Evolutionary conservation across 2,888 invertebrate species (phyloP).

Genomic region (Andricus curvator): DNA sequence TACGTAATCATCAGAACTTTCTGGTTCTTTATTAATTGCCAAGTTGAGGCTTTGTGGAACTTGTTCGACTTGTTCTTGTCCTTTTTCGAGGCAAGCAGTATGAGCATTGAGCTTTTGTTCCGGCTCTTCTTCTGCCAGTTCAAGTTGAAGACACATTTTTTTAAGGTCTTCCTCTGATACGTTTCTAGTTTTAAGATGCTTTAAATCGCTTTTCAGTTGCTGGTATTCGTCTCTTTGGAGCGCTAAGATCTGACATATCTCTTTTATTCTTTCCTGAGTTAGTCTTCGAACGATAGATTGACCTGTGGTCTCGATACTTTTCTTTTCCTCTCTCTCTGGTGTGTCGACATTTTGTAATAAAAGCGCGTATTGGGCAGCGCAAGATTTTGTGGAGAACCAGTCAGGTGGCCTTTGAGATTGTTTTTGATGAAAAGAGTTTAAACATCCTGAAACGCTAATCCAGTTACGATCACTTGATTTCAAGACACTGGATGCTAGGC

Average conservation of each 20-base stretch:
- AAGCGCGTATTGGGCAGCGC: too few relatives aligned
- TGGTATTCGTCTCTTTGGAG: constrained; percentile 81
- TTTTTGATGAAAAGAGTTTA: too few relatives aligned
- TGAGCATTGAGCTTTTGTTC: constrained; percentile 84
- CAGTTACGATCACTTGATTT: constrained; percentile 94
- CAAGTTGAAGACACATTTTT: constrained; percentile 85
- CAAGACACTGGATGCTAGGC: constrained; percentile 91
- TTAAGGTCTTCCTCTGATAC: constrained; percentile 86
- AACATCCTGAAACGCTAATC: constrained; percentile 83
- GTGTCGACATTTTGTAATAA: too few relatives aligned
- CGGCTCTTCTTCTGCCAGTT: constrained; percentile 85
- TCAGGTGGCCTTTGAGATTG: too few relatives aligned
- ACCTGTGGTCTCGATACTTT: constrained; percentile 80
- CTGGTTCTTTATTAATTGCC: constrained; percentile 61
- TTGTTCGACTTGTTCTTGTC: constrained; percentile 68
- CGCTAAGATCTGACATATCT: too few relatives aligned
- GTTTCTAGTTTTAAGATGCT: constrained; percentile 74
- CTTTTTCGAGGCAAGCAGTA: constrained; percentile 68
- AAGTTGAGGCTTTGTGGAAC: constrained; percentile 53
- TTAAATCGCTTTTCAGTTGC: constrained; percentile 84
- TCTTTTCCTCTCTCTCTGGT: too few relatives aligned
- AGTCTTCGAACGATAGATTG: constrained; percentile 89
- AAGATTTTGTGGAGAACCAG: too few relatives aligned
- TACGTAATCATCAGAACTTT: constrained; percentile 48
- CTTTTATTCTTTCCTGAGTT: constrained; percentile 87